Evolutionary conservation across 2,113 vertebrate genomes (phyloP), one percentile per base, ranked within the genome.

Genomic region (Chiloscyllium plagiosum): DNA sequence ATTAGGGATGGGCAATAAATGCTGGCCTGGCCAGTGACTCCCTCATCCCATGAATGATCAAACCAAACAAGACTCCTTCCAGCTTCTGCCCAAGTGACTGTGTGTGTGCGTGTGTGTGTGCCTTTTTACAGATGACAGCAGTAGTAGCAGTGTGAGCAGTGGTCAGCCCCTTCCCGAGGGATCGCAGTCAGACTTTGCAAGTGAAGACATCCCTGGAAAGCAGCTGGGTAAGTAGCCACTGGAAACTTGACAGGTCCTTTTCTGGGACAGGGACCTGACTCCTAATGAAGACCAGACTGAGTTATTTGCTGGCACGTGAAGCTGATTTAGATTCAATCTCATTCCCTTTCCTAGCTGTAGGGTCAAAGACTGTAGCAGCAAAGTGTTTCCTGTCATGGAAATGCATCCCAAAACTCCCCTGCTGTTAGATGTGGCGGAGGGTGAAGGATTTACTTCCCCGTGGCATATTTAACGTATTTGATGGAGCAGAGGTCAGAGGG

Each of bases 91-190:
- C 33, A 13, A 33, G 29, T 90, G 33, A 33, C 29, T 12, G 50
- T 90, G 13, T 29, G 15, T 70, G 22, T n/a, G n/a, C n/a, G 93
- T 50, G 33, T 78, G 90, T 22, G 6, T 61, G 56, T 95, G 52
- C 15, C 87, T 80, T 96, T 96, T 72, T 96, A 94, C 96, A 97
- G 97, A 96, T 93, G 96, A 97, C 89, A 95, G 86, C 12, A 93
- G 94, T 3, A 61, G 42, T 47, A 47, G 56, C 56, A 61, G 96
- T 96, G 66, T 72, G 96, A 96, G 96, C 90, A 95, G 96, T n/a
- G 89, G 96, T 96, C 96, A 96, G 5, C 94, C 96, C 15, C 66
- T 96, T 47, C 24, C 95, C 22, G 96, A 61, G 70, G 96, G 96
- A 89, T 96, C 97, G 24, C 96, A 96, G 47, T 95, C 96, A 4